Evolutionary conservation across 2,113 vertebrate species (phyloP).

Genomic region (Oriolus oriolus): DNA sequence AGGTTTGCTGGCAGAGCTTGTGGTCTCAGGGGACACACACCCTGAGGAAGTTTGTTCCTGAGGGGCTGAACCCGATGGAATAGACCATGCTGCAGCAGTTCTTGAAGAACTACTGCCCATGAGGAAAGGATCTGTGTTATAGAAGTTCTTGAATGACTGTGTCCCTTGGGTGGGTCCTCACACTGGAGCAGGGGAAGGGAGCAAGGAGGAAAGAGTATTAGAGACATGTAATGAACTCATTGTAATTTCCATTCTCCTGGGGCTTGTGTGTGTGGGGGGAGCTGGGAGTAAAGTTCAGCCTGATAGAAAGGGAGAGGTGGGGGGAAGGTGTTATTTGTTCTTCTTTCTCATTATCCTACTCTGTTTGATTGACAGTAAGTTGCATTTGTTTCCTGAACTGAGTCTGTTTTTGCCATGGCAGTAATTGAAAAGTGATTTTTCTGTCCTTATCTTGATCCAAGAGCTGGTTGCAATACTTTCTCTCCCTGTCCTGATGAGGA

Average conservation of each 20-base stretch:
- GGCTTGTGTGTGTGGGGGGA: background rate
- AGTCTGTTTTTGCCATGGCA: accelerated
- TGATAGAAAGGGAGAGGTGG: background rate
- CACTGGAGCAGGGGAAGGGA: background rate
- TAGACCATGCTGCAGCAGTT: background rate
- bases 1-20: background rate
- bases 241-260: background rate
- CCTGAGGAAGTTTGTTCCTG: background rate
- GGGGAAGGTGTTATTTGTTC: background rate
- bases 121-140: accelerated
- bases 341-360: background rate
- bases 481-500: background rate
- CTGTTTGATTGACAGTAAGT: background rate
- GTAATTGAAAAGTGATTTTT: background rate
- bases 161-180: background rate
- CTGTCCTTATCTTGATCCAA: background rate
- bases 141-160: background rate
- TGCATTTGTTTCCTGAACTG: background rate
- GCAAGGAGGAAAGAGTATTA: background rate
- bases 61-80: background rate
- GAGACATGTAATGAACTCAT: background rate
- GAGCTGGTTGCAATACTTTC: background rate
- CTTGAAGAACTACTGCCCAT: background rate
- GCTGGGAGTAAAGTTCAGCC: background rate
- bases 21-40: background rate